phyloP scores from a whole-genome alignment of 2,888 invertebrate species.

The Drosophila gaucha region DNA sequence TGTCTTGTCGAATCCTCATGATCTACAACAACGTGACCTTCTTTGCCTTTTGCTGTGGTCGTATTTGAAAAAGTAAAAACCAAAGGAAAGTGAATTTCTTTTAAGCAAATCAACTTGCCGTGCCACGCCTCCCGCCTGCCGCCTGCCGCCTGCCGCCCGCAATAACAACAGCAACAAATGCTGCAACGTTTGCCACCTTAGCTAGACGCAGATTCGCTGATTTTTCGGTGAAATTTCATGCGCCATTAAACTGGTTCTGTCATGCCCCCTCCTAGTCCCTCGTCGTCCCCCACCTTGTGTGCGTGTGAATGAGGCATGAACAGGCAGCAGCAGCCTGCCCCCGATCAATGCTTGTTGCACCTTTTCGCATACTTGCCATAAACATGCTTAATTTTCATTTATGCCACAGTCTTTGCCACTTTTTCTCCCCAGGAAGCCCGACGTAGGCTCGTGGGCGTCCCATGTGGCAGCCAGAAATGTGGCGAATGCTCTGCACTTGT shows the following conservation, averaged over 20 bases:
- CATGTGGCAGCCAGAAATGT: constrained; percentile 29
- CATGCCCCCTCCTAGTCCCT: constrained; percentile 17
- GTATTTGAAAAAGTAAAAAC: constrained; percentile 45
- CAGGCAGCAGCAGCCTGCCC: constrained; percentile 8
- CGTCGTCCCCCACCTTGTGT: background rate
- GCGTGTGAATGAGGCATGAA: constrained; percentile 64
- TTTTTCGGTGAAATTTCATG: constrained; percentile 78
- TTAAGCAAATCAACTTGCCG: constrained; percentile 80
- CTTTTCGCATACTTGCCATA: constrained; percentile 44
- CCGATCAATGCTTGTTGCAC: constrained; percentile 21
- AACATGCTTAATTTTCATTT: constrained; percentile 75
- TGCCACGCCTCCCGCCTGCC: constrained; percentile 34
- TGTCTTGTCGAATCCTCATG: constrained; percentile 75
- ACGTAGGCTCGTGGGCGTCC: constrained; percentile 66
- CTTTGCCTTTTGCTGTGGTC: constrained; percentile 64
- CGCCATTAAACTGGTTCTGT: constrained; percentile 82
- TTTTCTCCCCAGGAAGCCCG: constrained; percentile 68
- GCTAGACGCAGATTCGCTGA: constrained; percentile 75
- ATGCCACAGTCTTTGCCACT: constrained; percentile 58
- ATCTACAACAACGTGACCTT: constrained; percentile 75
- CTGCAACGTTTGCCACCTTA: constrained; percentile 49
- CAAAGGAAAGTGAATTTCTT: constrained; percentile 82
- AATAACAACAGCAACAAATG: constrained; percentile 7
- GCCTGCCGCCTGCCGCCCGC: background rate
- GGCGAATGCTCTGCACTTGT: constrained; percentile 65